phyloP scores from a whole-genome alignment of 2,113 vertebrate species.

The Typhlomys cinereus region DNA sequence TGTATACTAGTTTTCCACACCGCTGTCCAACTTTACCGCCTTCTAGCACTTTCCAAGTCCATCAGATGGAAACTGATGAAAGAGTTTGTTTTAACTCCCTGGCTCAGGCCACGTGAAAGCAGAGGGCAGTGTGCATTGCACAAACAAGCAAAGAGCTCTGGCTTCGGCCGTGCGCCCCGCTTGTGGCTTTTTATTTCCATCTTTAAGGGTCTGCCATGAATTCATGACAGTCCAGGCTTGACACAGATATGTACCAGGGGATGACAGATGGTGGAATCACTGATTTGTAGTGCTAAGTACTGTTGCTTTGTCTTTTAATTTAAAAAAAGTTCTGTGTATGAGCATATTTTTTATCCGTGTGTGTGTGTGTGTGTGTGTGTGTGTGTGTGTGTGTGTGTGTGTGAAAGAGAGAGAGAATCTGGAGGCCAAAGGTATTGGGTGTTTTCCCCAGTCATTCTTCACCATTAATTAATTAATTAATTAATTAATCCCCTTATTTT shows the following conservation, averaged over 20 bases:
- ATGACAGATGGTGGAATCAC: not conserved
- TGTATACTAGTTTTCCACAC: not conserved
- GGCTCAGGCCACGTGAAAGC: not conserved
- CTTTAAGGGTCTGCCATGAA: constrained; percentile 8
- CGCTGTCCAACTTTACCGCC: not conserved
- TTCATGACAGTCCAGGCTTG: constrained; percentile 53
- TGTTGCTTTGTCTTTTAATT: not conserved
- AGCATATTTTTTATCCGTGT: not conserved
- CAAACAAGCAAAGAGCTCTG: not conserved
- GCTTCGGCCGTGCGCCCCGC: not conserved
- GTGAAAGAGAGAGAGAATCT: too few species aligned
- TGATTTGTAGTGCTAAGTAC: too few species aligned
- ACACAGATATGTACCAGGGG: not conserved
- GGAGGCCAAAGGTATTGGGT: not conserved
- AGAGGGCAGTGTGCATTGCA: fast-evolving
- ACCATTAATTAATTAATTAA: too few species aligned
- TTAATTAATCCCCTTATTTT: too few species aligned
- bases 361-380: not conserved
- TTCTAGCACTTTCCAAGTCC: not conserved
- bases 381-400: not conserved
- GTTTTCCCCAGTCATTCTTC: not conserved
- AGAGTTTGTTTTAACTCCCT: constrained; percentile 1
- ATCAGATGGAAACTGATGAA: constrained; percentile 33
- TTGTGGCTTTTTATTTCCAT: constrained; percentile 41
- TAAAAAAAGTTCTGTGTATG: not conserved